Evolutionary conservation across 2,888 invertebrate species (phyloP).

Genomic region (Lasioglossum morio): DNA sequence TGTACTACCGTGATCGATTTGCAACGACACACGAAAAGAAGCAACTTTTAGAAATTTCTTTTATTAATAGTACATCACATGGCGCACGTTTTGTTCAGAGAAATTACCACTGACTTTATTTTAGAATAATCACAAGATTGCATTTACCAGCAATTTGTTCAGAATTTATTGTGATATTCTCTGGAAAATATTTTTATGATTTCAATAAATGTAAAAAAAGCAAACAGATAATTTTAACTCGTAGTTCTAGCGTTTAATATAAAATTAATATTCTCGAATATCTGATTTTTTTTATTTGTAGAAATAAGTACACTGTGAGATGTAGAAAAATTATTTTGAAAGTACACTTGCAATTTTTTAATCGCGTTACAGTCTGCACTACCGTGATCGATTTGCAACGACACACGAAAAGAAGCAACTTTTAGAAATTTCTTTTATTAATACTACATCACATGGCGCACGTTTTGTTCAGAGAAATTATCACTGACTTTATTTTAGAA

Average conservation of each 20-base stretch:
- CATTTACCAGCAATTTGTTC: background rate
- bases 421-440: background rate
- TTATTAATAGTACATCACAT: background rate
- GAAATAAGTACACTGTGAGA: no score
- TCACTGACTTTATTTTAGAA: background rate
- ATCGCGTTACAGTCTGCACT: background rate
- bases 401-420: no score
- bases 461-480: background rate
- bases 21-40: no score
- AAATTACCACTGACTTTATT: background rate
- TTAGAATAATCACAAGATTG: background rate
- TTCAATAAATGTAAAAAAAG: background rate
- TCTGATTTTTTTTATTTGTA: no score
- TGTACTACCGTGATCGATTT: background rate
- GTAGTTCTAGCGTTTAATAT: background rate
- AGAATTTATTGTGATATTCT: background rate
- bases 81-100: background rate
- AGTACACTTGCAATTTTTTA: background rate
- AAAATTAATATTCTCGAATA: background rate
- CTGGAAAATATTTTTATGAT: background rate
- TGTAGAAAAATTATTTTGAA: background rate
- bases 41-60: background rate
- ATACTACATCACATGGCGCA: background rate
- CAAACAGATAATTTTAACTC: background rate
- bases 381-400: background rate